These are phyloP conservation scores for Glaucomys volans DNA, from an alignment of 2,113 vertebrate species.

Conservation along the genomic window DNA sequence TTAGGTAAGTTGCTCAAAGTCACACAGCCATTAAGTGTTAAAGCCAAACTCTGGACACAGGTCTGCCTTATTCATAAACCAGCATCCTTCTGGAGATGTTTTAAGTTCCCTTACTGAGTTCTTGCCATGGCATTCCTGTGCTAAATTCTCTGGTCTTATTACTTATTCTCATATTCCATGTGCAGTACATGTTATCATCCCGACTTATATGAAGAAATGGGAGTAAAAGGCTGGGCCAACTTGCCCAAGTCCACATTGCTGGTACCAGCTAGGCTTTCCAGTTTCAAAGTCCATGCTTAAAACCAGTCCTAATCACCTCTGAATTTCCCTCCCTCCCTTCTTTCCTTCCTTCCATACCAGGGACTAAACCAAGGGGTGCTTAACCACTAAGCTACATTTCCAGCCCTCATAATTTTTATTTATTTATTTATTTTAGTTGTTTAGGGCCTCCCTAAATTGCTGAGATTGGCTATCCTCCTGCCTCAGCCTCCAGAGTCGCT, in stretches of 20 bases:
- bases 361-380: too few relatives aligned
- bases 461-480: too few relatives aligned
- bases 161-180: not conserved
- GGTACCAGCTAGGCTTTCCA: not conserved
- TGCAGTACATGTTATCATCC: not conserved
- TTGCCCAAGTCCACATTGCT: not conserved
- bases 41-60: not conserved
- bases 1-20: not conserved
- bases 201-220: not conserved
- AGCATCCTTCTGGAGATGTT: not conserved
- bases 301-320: not conserved
- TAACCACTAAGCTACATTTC: too few relatives aligned
- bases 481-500: too few relatives aligned
- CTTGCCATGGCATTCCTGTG: not conserved
- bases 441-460: too few relatives aligned
- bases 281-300: not conserved
- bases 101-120: not conserved
- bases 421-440: too few relatives aligned
- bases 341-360: too few relatives aligned
- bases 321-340: too few relatives aligned
- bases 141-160: not conserved
- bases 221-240: not conserved
- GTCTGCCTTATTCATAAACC: not conserved
- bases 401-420: too few relatives aligned
- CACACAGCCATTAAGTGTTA: not conserved